Evolutionary conservation across 2,888 invertebrate species (phyloP).

Genomic region (Pseudococcus viburni): DNA sequence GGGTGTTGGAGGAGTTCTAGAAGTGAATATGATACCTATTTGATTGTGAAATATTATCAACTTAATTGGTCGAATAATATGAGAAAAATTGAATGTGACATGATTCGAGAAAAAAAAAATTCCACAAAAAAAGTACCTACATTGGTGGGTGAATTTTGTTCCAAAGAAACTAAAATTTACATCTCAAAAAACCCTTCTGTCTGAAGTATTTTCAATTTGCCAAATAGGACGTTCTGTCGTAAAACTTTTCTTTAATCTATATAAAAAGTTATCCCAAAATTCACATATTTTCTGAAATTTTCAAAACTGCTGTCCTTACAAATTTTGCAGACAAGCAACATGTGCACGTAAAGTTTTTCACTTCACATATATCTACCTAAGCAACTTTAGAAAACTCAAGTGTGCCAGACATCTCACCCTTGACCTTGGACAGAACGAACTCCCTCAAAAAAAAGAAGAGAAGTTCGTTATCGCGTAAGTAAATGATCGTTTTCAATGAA

Average conservation of each 20-base stretch:
- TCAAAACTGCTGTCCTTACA: background rate
- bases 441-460: background rate
- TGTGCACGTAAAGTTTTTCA: background rate
- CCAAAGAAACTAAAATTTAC: background rate
- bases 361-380: background rate
- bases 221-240: background rate
- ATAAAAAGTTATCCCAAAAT: background rate
- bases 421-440: background rate
- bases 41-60: too few species aligned
- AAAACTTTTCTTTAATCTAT: background rate
- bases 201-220: background rate
- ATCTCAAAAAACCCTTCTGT: background rate
- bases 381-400: background rate
- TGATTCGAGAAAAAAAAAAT: too few species aligned
- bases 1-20: background rate
- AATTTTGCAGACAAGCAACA: background rate
- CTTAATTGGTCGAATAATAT: too few species aligned
- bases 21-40: background rate
- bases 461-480: background rate
- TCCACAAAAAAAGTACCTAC: background rate
- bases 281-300: background rate
- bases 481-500: conserved; percentile 5
- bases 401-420: background rate
- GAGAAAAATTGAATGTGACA: too few species aligned
- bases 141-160: too few species aligned